phyloP scores from a whole-genome alignment of 1,140 invertebrate genomes.

The Heterodera carotae region DNA sequence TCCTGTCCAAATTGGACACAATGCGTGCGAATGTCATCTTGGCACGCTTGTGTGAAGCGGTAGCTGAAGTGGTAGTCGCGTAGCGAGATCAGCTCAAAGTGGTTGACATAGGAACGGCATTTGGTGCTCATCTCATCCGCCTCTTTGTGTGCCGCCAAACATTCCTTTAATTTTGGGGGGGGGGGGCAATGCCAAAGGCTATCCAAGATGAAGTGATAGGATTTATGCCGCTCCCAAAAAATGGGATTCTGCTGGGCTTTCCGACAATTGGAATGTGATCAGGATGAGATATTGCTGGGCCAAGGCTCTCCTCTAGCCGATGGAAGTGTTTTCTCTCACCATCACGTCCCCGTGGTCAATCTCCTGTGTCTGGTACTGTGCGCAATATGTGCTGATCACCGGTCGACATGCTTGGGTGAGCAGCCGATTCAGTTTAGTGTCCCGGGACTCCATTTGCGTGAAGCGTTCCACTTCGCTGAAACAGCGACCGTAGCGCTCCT shows the following conservation, averaged over 20 bases:
- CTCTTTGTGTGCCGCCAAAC: conserved; percentile 88
- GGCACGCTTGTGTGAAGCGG: conserved; percentile 92
- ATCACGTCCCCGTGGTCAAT: conserved; percentile 76
- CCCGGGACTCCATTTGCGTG: conserved; percentile 77
- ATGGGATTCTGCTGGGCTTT: too few species aligned
- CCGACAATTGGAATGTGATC: too few species aligned
- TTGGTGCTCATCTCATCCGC: conserved; percentile 76
- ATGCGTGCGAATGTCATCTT: conserved; percentile 77
- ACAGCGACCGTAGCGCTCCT: conserved; percentile 71
- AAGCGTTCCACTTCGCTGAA: conserved; percentile 79
- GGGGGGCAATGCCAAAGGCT: too few species aligned
- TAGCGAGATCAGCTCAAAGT: conserved; percentile 79
- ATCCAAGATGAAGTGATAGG: too few species aligned
- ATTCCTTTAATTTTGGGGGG: conserved; percentile 70
- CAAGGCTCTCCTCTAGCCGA: too few species aligned
- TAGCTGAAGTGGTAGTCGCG: conserved; percentile 91
- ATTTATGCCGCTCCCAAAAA: too few species aligned
- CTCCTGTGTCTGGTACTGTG: conserved; percentile 74
- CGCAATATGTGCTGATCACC: conserved; percentile 80
- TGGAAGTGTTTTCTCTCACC: too few species aligned
- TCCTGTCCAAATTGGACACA: conserved; percentile 70
- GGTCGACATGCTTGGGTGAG: conserved; percentile 79
- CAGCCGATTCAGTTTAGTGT: conserved; percentile 70
- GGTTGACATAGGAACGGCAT: conserved; percentile 89
- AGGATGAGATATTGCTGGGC: too few species aligned